Evolutionary conservation across 2,888 invertebrate species (phyloP), one percentile per base, ranked within the genome.

Genomic region (Drosophila niveifrons): DNA sequence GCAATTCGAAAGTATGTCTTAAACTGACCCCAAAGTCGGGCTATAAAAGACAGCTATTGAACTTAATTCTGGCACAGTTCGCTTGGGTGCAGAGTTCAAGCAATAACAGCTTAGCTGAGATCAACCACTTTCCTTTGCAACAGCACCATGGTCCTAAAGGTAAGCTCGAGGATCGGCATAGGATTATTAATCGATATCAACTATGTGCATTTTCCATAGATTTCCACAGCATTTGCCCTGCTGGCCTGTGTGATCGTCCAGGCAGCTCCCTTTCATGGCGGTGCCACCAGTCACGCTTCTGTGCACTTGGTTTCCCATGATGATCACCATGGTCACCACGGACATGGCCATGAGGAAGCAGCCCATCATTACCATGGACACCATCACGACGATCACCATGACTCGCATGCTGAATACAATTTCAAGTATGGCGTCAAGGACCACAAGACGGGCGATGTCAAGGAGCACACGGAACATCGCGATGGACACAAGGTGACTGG

Each of bases 401-500:
- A 81, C 23, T 80, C 86, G 10, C 83, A 85, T 55, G 80, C 90
- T 59, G 90, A 90, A 47, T 90, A 90, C 57, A 75, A 81, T 11
- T 90, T 90, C 74, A 69, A 72, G 15, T 90, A 90, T 28, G 90
- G 90, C 28, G 90, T 90, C 31, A 79, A 86, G 73, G 90, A 90
- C 56, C 74, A 80, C 59, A 89, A 90, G 58, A 89, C 90, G 1
- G 90, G 90, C 62, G 90, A 90, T 57, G 64, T 86, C n/a, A 87
- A 90, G 75, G 73, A 75, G 23, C 85, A 84, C 39, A 87, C 79
- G 50, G 90, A 90, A 61, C 51, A 78, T 11, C 82, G 90, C 28
- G 80, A 90, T 43, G 90, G 90, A 55, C 82, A 90, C 70, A 85
- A 88, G 78, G 90, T 90, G 63, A 76, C 85, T 76, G 90, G 90